These are phyloP conservation scores for Acromyrmex echinatior DNA, from an alignment of 1,140 invertebrate species.

Conservation along the genomic window DNA sequence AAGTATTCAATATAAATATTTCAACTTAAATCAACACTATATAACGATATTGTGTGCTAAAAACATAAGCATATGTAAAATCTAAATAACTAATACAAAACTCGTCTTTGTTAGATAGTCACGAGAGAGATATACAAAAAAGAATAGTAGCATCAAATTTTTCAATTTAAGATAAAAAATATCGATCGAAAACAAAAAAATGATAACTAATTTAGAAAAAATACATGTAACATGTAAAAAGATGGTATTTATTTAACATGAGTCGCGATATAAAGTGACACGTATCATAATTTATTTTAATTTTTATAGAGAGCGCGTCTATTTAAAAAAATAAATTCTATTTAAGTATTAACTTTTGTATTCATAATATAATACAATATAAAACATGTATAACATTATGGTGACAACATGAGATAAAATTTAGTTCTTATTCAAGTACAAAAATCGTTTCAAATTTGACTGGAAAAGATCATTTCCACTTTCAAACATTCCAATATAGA, in stretches of 20 bases:
- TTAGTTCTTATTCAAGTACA: neutral
- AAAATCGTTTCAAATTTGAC: conserved; percentile 13
- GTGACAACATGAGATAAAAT: neutral
- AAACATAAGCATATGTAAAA: too few relatives aligned
- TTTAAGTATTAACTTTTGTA: neutral
- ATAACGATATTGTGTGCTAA: neutral
- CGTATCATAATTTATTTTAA: conserved; percentile 23
- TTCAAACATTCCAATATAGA: neutral
- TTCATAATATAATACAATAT: neutral
- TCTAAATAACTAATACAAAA: neutral
- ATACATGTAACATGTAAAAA: neutral
- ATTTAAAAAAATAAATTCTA: neutral
- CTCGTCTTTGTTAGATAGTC: neutral
- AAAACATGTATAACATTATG: neutral
- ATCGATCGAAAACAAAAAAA: neutral
- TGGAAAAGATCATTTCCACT: conserved; percentile 11
- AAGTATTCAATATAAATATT: conserved; percentile 3
- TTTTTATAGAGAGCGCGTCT: neutral
- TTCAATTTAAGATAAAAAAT: neutral
- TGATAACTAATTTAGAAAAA: neutral
- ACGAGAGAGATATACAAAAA: neutral
- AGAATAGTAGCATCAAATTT: neutral
- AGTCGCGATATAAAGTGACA: neutral
- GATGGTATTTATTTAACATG: neutral
- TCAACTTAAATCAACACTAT: neutral